Base-by-base conservation (phyloP, 2,113 vertebrate genomes). In the Atractosteus spatula region DNA sequence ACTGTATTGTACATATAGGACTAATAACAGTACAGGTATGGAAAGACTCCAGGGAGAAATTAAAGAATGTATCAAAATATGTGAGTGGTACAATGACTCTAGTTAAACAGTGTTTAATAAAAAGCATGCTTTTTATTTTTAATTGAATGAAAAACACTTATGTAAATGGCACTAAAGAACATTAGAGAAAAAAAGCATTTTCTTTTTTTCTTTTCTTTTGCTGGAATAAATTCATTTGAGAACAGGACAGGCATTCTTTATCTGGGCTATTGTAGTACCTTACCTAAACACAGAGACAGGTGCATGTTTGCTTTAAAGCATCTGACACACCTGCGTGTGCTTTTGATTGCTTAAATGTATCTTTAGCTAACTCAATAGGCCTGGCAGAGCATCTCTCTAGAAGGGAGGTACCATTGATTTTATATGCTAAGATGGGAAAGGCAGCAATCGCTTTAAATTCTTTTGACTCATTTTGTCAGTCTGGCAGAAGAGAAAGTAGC, bases 381-480 rank as follows among this genome's bases (percentile, higher is more conserved):
- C 5, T 4, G 3, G 16, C 5, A 51, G 29, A 5, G 13, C 41
- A n/a, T 73, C n/a, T 59, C 41, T 77, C 80, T 87, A 76, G 79
- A 84, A 81, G 81, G 7, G 42, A 76, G 55, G 71, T 74, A 62
- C 73, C 85, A 89, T 89, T 85, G 87, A 87, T 89, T 87, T 87
- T 81, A 62, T 70, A 78, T 76, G 72, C 72, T 41, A 81, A 76
- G 74, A 79, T 80, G 75, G 85, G 74, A 66, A 71, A 79, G 78
- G 81, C 71, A 81, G 78, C 76, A 83, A 83, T 85, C 82, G 81
- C 81, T 80, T 86, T 86, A 88, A 89, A 85, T 78, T 82, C 81
- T 76, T 84, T 78, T 86, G 86, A 88, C 83, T 78, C 74, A 75
- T 82, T 57, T 71, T 41, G 8, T 8, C 12, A 42, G 41, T 12